Evolutionary conservation across 2,888 invertebrate species (phyloP).

Genomic region (Rambutsinella grinnellia): DNA sequence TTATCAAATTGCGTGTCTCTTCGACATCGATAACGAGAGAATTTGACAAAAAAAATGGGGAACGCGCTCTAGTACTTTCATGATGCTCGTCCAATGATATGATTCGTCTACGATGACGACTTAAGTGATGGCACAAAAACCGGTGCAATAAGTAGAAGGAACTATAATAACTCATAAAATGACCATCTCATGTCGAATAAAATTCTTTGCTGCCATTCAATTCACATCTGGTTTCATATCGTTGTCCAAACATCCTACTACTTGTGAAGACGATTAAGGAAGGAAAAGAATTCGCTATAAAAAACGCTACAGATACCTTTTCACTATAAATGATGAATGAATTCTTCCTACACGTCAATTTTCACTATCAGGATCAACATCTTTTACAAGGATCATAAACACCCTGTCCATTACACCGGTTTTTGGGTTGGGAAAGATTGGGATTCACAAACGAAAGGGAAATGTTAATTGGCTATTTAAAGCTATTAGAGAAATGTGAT

Average conservation of each 20-base stretch:
- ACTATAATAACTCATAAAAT: background rate
- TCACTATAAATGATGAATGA: no score
- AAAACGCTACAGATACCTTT: no score
- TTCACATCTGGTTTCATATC: background rate
- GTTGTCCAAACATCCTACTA: background rate
- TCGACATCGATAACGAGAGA: background rate
- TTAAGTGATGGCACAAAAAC: background rate
- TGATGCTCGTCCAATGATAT: background rate
- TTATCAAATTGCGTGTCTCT: background rate
- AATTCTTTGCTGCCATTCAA: background rate
- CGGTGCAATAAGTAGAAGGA: background rate
- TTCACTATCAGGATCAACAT: no score
- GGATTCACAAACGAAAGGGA: no score
- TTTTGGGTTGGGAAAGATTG: no score
- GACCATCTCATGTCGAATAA: background rate
- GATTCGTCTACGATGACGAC: background rate
- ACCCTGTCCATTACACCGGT: no score
- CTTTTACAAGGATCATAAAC: no score
- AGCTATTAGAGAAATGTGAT: no score
- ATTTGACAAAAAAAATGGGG: background rate
- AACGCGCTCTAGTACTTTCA: background rate
- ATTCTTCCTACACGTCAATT: no score
- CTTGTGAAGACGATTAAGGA: background rate
- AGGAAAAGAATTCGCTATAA: no score
- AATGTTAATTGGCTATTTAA: no score